Evolutionary conservation across 2,888 invertebrate genomes (phyloP), one percentile per base, ranked within the genome.

Genomic region (Ganaspis brasiliensis): DNA sequence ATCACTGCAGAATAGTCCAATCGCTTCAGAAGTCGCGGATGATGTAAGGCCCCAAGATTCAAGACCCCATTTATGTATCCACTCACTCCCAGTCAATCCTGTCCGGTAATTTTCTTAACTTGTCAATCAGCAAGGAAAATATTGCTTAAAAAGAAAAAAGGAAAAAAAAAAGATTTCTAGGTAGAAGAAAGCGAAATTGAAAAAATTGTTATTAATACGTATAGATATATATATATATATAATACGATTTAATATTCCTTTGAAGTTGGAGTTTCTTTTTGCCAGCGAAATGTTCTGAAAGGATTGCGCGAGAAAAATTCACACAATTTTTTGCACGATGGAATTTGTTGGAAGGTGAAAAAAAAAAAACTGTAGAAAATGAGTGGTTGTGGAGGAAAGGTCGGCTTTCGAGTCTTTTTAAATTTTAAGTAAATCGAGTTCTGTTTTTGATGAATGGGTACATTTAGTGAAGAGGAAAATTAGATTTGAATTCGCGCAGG

Each of bases 11-110:
- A 52, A 52, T 52, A 84, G 78, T 85, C 83, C 83, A 82, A 81
- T 82, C 87, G 67, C 84, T 82, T 57, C 82, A 84, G 73, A 73
- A 80, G 87, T 80, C 85, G 79, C 84, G 85, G 84, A 87, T 87
- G 86, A 86, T 88, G 86, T 88, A 88, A 88, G 74, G 73, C 61
- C 56, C 67, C 67, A 14, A 40, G 67, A 67, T 35, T 40, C 40
- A 67, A 67, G 45, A 24, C 67, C 45, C 67, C 21, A 67, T 67
- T 57, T 56, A 40, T 70, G 71, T 79, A 77, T 77, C 75, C 57
- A 56, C 49, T 21, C 74, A 21, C 63, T 26, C 52, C 31, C 63
- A 55, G 31, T 9, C 49, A 72, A 37, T 74, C 74, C 21, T 67
- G 63, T 9, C 24, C 63, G 21, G 24, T 45, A 40, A 67, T 67